Percentiles rank a stretch among this genome's conserved stretches.
Evolutionary conservation across 2,888 invertebrate genomes (phyloP).

Genomic region (Watsonalla cultraria): DNA sequence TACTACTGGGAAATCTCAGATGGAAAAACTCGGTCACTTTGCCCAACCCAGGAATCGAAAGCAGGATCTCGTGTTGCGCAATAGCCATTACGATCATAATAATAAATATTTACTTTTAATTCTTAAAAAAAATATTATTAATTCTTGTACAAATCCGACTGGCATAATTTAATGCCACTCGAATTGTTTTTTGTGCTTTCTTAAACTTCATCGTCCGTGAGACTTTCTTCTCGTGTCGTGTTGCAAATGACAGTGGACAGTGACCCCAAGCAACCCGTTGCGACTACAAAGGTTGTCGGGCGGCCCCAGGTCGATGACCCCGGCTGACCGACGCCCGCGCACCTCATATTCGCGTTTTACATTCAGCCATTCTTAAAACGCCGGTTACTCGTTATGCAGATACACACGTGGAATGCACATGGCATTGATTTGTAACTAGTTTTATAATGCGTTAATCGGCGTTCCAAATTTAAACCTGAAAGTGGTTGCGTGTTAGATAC

Average conservation of each 20-base stretch:
- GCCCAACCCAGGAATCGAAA: too few relatives aligned
- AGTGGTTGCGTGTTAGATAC: background rate
- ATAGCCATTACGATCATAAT: too few relatives aligned
- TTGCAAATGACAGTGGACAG: constrained; percentile 38
- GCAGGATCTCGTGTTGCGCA: too few relatives aligned
- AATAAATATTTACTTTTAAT: too few relatives aligned
- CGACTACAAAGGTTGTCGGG: constrained; percentile 64
- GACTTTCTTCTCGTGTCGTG: constrained; percentile 32
- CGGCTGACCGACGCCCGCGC: constrained; percentile 68
- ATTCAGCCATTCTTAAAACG: constrained; percentile 5
- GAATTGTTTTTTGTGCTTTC: too few relatives aligned
- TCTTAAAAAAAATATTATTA: too few relatives aligned
- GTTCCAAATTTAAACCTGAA: constrained; percentile 7
- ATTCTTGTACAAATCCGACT: too few relatives aligned
- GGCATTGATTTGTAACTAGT: constrained; percentile 2
- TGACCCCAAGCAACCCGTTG: constrained; percentile 43
- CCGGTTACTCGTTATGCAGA: background rate
- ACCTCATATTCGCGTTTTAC: constrained; percentile 47
- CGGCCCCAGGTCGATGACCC: constrained; percentile 58
- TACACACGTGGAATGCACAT: constrained; percentile 7
- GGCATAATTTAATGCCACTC: too few relatives aligned
- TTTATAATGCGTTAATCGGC: constrained; percentile 13
- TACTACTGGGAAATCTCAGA: too few relatives aligned
- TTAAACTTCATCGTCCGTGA: too few relatives aligned
- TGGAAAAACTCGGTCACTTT: too few relatives aligned